Evolutionary conservation across 2,797 vertebrate species (phyloP), one percentile per base, ranked within the genome.

Genomic region (Parauchenoglanis ngamensis): DNA sequence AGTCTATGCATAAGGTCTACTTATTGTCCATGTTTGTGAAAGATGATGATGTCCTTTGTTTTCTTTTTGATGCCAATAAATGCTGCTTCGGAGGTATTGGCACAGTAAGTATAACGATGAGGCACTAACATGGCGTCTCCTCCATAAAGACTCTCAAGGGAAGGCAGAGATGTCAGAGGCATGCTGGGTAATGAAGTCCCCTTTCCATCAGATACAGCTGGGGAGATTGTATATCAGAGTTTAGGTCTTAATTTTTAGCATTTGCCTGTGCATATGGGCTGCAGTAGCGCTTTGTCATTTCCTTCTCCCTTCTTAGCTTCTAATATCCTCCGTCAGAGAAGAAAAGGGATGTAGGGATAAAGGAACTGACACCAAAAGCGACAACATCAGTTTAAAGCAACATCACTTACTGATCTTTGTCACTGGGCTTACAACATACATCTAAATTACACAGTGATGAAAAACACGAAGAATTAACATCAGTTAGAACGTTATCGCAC

Each of bases 141-240:
- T 17, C 4, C 7, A 19, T 86, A 44, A 86, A 28, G 63, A 86
- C 7, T 57, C 35, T 52, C 4, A 2, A 67, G 49, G 57, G 73
- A 59, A n/a, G 59, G 6, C 25, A 44, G 31, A 44, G 54, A 40
- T 44, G 76, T 35, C 76, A 21, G 19, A 59, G 31, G 56, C 86
- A 83, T 65, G 44, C 79, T 83, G 79, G 79, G 79, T 83, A 75
- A 54, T 11, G 67, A 72, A 86, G 77, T 72, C 76, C 15, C 1
- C 15, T 4, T 63, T 57, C 13, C 44, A 21, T 49, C 1, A n/a
- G 2, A 65, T 10, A 17, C 40, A 83, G 4, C 23, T 63, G 28
- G 28, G 15, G 5, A 79, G n/a, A 59, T 21, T 35, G 23, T 40
- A n/a, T 28, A 12, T 25, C 46, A 28, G 46, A 28, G 49, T 25